These are phyloP conservation scores for Nicator chloris DNA, from an alignment of 2,113 vertebrate genomes.

Conservation along the genomic window DNA sequence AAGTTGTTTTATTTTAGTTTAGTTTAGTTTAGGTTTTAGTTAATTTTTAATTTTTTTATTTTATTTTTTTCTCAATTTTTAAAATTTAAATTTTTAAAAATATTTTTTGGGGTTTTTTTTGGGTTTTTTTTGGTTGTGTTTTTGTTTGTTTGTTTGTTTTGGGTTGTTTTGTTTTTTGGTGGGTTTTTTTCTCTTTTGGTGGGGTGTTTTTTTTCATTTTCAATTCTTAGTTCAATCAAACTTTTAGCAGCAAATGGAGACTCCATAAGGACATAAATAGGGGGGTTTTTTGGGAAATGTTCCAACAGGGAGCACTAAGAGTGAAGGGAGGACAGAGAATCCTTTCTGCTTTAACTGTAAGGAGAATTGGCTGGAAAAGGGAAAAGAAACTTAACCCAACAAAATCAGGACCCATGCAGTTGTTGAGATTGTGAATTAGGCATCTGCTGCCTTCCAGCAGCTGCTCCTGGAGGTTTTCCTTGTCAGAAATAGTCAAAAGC, in stretches of 20 bases:
- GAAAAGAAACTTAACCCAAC: background rate
- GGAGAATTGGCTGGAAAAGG: background rate
- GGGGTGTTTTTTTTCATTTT: background rate
- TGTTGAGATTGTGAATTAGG: background rate
- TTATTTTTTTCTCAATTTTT: too few species aligned
- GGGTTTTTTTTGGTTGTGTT: too few species aligned
- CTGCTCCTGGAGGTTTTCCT: background rate
- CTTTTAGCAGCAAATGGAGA: background rate
- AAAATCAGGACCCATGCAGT: background rate
- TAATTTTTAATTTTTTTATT: background rate
- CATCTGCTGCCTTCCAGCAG: background rate
- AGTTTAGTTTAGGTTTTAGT: background rate
- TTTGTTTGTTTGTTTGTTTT: too few species aligned
- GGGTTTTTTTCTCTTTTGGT: too few species aligned
- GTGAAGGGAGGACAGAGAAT: background rate
- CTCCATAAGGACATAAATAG: background rate
- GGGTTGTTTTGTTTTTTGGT: too few species aligned
- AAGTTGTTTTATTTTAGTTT: background rate
- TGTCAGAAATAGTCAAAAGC: background rate
- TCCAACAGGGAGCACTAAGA: background rate
- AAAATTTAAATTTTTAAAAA: too few species aligned
- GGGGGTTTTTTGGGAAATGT: background rate
- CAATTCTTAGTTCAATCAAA: background rate
- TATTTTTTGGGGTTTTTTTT: too few species aligned
- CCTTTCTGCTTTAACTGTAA: background rate